Base-by-base conservation (phyloP, 2,113 vertebrate genomes). In the Piprites chloris region DNA sequence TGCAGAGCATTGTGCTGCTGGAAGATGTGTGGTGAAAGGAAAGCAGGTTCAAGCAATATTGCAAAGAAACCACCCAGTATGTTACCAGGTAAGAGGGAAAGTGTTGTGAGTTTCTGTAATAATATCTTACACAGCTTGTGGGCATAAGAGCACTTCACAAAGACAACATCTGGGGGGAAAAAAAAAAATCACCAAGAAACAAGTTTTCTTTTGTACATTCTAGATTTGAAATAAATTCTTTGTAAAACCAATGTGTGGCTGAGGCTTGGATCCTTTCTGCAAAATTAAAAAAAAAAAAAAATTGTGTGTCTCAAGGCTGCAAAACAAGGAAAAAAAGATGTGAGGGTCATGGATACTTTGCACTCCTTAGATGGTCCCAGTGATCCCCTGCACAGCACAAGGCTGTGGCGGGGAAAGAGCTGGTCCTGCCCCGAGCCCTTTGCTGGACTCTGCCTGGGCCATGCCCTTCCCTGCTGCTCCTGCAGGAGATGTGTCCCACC, bases 361-460 rank as follows among this genome's bases (percentile, higher is more conserved):
- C 22, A 4, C 5, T 46, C 13, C 0, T 26, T 5, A n/a, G 44
- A 30, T 42, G 63, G 35, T 68, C 6, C 58, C 1, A 1, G 1
- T 1, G 9, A 77, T 61, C 49, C 44, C 35, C 47, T 30, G 69
- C n/a, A 5, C 0, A 13, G 62, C 6, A 2, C 1, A 0, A 42
- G 61, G 80, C 62, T 86, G 52, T 1, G 4, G 8, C 9, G 69
- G 73, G 73, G 68, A 68, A 42, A 58, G 56, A 79, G 39, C 33
- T 47, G 84, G 2, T 78, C 32, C 78, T 84, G 5, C 49, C 30
- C 27, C 1, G 6, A 47, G 23, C 9, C 24, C 41, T 53, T 49
- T 16, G 14, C 79, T 67, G 55, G 66, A 47, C 12, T 28, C 47
- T 65, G 28, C 52, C 41, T n/a, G 0, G 2, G 18, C 73, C 1